These are phyloP conservation scores for Chiloscyllium punctatum DNA, from an alignment of 2,797 vertebrate species.

Conservation along the genomic window DNA sequence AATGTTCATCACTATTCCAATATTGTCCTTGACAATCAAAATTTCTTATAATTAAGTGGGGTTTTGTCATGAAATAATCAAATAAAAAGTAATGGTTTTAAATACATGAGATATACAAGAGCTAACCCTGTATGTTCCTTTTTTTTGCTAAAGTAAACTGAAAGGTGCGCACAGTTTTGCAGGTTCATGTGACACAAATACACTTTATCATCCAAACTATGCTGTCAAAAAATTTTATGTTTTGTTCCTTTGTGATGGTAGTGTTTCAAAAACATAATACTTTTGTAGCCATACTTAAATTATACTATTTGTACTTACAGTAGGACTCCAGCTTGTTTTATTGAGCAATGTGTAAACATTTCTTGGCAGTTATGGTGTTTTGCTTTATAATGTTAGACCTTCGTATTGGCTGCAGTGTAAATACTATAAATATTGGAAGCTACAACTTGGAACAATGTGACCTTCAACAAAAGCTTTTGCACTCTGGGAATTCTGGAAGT, in stretches of 20 bases:
- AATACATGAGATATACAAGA: background rate
- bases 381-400: constrained; percentile 25
- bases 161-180: background rate
- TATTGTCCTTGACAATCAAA: background rate
- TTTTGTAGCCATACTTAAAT: background rate
- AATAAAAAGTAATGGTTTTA: background rate
- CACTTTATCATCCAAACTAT: background rate
- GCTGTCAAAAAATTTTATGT: background rate
- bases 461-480: constrained; percentile 8
- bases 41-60: background rate
- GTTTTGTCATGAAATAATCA: background rate
- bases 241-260: background rate
- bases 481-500: background rate
- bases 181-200: background rate
- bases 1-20: background rate
- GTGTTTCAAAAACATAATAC: background rate
- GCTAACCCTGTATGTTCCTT: background rate
- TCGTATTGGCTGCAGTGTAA: constrained; percentile 28
- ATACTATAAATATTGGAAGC: constrained; percentile 33
- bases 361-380: constrained; percentile 21
- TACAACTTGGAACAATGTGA: constrained; percentile 29
- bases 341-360: constrained; percentile 1
- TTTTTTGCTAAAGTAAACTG: background rate
- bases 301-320: background rate
- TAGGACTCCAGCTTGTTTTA: background rate